Base-by-base conservation (phyloP, 2,888 invertebrate species). In the Zaprionus lineosus region DNA sequence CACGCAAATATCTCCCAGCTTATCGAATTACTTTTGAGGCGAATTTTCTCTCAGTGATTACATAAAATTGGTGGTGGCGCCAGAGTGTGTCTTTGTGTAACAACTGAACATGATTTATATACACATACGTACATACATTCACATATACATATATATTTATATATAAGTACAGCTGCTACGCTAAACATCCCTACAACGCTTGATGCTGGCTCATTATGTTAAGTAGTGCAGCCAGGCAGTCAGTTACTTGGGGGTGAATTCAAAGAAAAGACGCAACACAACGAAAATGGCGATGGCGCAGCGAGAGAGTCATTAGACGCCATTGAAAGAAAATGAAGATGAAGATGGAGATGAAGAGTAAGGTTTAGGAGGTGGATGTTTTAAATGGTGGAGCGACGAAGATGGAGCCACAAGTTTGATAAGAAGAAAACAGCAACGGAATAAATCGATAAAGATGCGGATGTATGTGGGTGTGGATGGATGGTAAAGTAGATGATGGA, bases 191-290 rank as follows among this genome's bases (percentile, higher is more conserved):
- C 36, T 16, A 43, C 26, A 26, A 9, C 12, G 21, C 3, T 16
- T 39, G 51, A 24, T 43, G 53, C 36, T 57, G 39, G 21, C 73
- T 79, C 84, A 79, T 79, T 79, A 79, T 79, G 78, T 51, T 83
- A 79, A 79, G 65, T 76, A 73, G 70, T 52, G 59, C 37, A 61
- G 59, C 55, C 31, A 40, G 43, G 26, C 34, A 56, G 63, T 67
- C 56, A n/a, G n/a, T n/a, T n/a, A n/a, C n/a, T n/a, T n/a, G n/a
- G 60, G 53, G 66, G 69, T 61, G 39, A 52, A 41, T 28, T 18
- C 37, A 31, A 58, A 63, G 59, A 68, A 69, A 68, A 64, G 58
- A 70, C 44, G 44, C 31, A 44, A 11, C 41, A 33, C 41, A 21
- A 51, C 11, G 53, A 50, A 56, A 61, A 66, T 46, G 48, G 48